Percentiles rank a stretch among this genome's conserved stretches.
Conservation (phyloP, 2,888 invertebrate species). For the Drosophila neonasuta region DNA sequence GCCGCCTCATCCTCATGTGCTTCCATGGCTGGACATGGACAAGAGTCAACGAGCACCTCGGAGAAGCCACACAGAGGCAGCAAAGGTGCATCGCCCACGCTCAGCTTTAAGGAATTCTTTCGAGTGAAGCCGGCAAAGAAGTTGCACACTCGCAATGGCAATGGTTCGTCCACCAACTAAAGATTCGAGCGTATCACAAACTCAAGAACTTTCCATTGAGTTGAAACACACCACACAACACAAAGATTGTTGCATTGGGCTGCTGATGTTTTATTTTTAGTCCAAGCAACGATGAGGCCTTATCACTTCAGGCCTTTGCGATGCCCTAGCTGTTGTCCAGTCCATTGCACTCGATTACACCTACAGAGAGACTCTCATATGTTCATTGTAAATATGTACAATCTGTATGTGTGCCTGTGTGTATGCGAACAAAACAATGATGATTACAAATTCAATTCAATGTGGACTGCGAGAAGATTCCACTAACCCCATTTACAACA, state of each 20-base stretch:
- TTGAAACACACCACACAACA: neutral
- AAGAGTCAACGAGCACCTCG: slow-evolving; percentile 55
- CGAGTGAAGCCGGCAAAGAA: slow-evolving; percentile 66
- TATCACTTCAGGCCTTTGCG: slow-evolving; percentile 44
- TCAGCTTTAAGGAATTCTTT: slow-evolving; percentile 76
- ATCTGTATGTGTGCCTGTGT: slow-evolving; percentile 11
- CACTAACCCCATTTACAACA: slow-evolving; percentile 9
- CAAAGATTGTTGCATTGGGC: slow-evolving; percentile 30
- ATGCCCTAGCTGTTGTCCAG: slow-evolving; percentile 39
- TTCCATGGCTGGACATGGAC: slow-evolving; percentile 44
- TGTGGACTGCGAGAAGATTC: slow-evolving; percentile 11
- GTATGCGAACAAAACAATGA: slow-evolving; percentile 31
- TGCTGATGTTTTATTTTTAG: slow-evolving; percentile 53
- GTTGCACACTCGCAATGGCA: slow-evolving; percentile 24
- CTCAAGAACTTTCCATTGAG: slow-evolving; percentile 16
- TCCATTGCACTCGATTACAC: slow-evolving; percentile 56
- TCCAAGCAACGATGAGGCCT: slow-evolving; percentile 17
- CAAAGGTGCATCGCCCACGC: slow-evolving; percentile 47
- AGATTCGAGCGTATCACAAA: slow-evolving; percentile 5
- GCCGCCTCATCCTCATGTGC: slow-evolving; percentile 38
- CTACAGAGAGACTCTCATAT: slow-evolving; percentile 27
- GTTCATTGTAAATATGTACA: slow-evolving; percentile 24
- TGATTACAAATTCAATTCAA: slow-evolving; percentile 31
- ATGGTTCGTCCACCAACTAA: slow-evolving; percentile 73
- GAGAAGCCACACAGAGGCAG: slow-evolving; percentile 43